Percentiles rank a stretch among this genome's conserved stretches.
Evolutionary conservation across 2,888 invertebrate species (phyloP).

Genomic region (Gastrophysa polygoni): DNA sequence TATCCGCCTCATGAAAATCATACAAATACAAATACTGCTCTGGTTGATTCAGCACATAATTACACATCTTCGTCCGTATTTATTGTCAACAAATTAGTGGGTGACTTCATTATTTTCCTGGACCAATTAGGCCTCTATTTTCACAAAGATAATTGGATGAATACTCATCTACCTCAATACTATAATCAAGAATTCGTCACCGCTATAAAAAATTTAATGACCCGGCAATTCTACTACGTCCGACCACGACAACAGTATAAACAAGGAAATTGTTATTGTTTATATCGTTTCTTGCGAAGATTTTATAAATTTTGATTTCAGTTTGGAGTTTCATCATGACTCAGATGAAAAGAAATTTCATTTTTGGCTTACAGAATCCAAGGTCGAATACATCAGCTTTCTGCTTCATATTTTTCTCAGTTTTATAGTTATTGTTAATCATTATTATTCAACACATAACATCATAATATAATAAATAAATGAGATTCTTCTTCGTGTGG

Average conservation of each 20-base stretch:
- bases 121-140: slow-evolving; percentile 22
- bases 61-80: background rate
- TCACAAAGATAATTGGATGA: slow-evolving; percentile 25
- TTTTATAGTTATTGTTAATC: too few relatives aligned
- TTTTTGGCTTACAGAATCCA: too few relatives aligned
- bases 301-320: too few relatives aligned
- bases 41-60: background rate
- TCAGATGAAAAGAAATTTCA: too few relatives aligned
- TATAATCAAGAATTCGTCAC: slow-evolving; percentile 23
- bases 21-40: background rate
- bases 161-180: slow-evolving; percentile 22
- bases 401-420: too few relatives aligned
- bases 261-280: background rate
- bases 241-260: background rate
- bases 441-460: too few relatives aligned
- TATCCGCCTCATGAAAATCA: background rate
- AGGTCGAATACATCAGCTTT: too few relatives aligned
- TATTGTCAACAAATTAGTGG: slow-evolving; percentile 16
- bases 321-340: too few relatives aligned
- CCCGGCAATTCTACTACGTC: background rate
- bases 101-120: slow-evolving; percentile 24
- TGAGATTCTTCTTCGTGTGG: too few relatives aligned
- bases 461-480: too few relatives aligned
- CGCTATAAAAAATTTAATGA: slow-evolving; percentile 27
- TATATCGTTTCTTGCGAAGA: background rate